These are phyloP conservation scores for Albula goreensis DNA, from an alignment of 2,113 vertebrate species.

Conservation along the genomic window DNA sequence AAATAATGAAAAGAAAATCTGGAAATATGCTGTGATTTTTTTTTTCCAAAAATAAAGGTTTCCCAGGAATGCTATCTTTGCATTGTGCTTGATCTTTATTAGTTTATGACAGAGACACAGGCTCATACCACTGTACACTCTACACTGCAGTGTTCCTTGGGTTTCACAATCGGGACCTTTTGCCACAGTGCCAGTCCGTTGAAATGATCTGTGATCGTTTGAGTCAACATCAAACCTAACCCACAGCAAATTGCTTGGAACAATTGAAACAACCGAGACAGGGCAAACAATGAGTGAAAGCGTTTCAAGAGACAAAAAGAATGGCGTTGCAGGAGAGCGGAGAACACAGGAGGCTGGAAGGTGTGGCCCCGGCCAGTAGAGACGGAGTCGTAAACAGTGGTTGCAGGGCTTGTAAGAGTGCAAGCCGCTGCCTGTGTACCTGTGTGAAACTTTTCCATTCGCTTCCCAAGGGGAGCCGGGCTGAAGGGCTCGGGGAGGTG, in stretches of 20 bases:
- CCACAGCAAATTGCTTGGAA: neutral
- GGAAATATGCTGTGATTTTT: too few relatives aligned
- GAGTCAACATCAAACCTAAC: neutral
- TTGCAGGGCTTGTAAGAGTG: neutral
- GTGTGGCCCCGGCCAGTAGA: neutral
- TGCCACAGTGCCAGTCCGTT: neutral
- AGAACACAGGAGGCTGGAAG: neutral
- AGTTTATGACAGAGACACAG: neutral
- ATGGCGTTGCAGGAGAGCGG: neutral
- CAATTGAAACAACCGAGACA: neutral
- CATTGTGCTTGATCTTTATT: neutral
- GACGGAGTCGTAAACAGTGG: neutral
- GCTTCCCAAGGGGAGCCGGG: neutral
- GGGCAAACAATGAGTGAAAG: neutral
- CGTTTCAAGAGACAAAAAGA: neutral
- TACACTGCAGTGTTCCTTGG: neutral
- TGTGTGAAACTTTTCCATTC: conserved; percentile 17
- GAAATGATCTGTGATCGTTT: neutral
- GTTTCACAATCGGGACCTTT: neutral
- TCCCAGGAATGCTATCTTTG: neutral
- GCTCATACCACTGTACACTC: neutral
- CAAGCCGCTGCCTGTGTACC: neutral
- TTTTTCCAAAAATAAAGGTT: neutral
- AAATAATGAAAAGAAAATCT: too few relatives aligned
- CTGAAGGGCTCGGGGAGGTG: too few relatives aligned